Base-by-base conservation (phyloP, 2,113 vertebrate genomes). In the Pangasianodon gigas region DNA sequence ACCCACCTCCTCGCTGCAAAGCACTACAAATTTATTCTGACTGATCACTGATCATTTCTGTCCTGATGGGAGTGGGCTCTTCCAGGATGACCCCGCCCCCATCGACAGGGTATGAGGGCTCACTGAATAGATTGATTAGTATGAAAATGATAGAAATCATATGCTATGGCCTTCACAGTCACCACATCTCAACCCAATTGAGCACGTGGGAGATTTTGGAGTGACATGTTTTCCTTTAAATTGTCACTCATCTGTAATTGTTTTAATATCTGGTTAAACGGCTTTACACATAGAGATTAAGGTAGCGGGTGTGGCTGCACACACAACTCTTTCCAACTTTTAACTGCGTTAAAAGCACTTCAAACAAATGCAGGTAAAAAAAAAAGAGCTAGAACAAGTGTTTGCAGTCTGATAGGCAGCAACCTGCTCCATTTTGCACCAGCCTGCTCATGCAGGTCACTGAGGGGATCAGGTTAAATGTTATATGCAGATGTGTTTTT, bases 371-470 rank as follows among this genome's bases (percentile, higher is more conserved):
- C 65, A 60, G 88, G 62, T 74, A 79, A 41, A 94, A 89, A 82
- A 58, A 37, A 94, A 90, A 4, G 37, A 51, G 21, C 9, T 37
- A 80, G 48, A 95, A 93, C 92, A 89, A 71, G 93, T 92, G 90
- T 62, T 92, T 86, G 91, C 88, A 90, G 90, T 92, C 90, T 75
- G 87, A 93, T 92, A 90, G 24, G 89, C 89, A 79, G 86, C 48
- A 80, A 86, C 88, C 16, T n/a, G 90, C 87, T 82, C 75, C 46
- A 85, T 90, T 60, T 24, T 37, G 56, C 46, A 84, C 75, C 56
- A 26, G 52, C 52, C 80, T 56, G 51, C 52, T 82, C 24, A 37
- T 37, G 80, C 48, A 54, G 13, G 18, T 37, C 54, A 58, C 32
- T 2, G 24, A 41, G 8, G 4, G 54, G n/a, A 84, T 84, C n/a